phyloP scores from a whole-genome alignment of 2,888 invertebrate genomes.

The Prosopocoilus inquinatus region DNA sequence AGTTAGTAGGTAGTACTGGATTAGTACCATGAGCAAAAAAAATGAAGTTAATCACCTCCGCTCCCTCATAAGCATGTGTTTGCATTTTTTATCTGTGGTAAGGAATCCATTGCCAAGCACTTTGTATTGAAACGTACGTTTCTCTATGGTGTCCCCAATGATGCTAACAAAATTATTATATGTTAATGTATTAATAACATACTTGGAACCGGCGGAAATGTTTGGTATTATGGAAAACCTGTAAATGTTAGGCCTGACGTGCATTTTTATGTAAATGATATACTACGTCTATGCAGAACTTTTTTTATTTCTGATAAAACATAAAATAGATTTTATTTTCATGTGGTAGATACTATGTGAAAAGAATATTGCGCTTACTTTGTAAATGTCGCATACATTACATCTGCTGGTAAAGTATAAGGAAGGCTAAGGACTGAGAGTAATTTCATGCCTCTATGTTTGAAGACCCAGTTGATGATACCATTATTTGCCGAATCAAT shows the following conservation, averaged over 20 bases:
- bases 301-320: background rate
- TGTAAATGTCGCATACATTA: slow-evolving; percentile 80
- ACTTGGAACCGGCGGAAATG: slow-evolving; percentile 1
- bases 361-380: slow-evolving; percentile 64
- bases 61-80: slow-evolving; percentile 19
- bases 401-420: slow-evolving; percentile 84
- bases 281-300: background rate
- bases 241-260: slow-evolving; percentile 24
- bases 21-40: too few relatives aligned
- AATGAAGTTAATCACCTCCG: slow-evolving; percentile 24
- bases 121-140: slow-evolving; percentile 46
- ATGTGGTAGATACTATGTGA: background rate
- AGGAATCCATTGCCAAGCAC: slow-evolving; percentile 45
- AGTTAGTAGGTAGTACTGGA: too few relatives aligned
- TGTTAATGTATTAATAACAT: slow-evolving; percentile 25
- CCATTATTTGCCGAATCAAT: slow-evolving; percentile 92
- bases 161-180: slow-evolving; percentile 44
- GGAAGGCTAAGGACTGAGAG: slow-evolving; percentile 80
- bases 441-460: slow-evolving; percentile 76
- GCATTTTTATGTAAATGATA: slow-evolving; percentile 3
- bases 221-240: slow-evolving; percentile 28
- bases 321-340: background rate
- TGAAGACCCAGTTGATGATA: slow-evolving; percentile 85
- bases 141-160: slow-evolving; percentile 49
- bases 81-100: slow-evolving; percentile 16